phyloP scores from a whole-genome alignment of 2,888 invertebrate species.

The Conops quadrifasciatus region DNA sequence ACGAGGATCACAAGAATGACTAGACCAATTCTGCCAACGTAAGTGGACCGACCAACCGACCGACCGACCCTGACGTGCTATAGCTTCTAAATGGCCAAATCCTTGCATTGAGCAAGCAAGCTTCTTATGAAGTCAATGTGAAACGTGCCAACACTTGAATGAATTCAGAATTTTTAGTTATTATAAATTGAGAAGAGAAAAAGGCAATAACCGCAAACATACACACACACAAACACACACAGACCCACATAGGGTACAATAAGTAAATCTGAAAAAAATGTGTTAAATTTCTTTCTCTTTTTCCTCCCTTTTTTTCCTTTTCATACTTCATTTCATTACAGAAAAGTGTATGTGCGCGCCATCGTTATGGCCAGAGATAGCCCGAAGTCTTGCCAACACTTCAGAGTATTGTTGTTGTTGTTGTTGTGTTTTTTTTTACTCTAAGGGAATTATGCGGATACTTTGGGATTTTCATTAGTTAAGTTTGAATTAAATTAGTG shows the following conservation, averaged over 20 bases:
- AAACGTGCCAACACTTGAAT: slow-evolving; percentile 31
- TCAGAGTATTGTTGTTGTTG: too few species aligned
- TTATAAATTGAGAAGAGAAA: not conserved
- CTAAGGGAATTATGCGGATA: too few species aligned
- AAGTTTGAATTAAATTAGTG: not conserved
- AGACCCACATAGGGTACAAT: not conserved
- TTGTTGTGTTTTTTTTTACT: too few species aligned
- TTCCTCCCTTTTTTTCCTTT: not conserved
- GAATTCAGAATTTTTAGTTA: slow-evolving; percentile 28
- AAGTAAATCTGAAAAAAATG: slow-evolving; percentile 6
- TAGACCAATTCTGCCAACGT: too few species aligned
- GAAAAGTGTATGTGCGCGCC: not conserved
- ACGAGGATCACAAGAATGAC: too few species aligned
- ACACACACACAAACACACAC: too few species aligned
- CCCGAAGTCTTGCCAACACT: too few species aligned
- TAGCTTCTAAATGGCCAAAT: slow-evolving; percentile 26
- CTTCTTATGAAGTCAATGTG: slow-evolving; percentile 31
- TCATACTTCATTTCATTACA: not conserved
- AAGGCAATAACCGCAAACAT: not conserved
- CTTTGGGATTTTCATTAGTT: not conserved
- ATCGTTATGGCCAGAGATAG: too few species aligned
- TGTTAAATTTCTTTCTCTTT: not conserved
- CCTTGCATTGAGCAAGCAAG: slow-evolving; percentile 30
- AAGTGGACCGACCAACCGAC: too few species aligned
- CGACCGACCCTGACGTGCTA: slow-evolving; percentile 16